A percentile compares a stretch with the other conserved stretches of the same genome.
Conservation (phyloP, 2,888 invertebrate species). For the Ennomos erosarius region DNA sequence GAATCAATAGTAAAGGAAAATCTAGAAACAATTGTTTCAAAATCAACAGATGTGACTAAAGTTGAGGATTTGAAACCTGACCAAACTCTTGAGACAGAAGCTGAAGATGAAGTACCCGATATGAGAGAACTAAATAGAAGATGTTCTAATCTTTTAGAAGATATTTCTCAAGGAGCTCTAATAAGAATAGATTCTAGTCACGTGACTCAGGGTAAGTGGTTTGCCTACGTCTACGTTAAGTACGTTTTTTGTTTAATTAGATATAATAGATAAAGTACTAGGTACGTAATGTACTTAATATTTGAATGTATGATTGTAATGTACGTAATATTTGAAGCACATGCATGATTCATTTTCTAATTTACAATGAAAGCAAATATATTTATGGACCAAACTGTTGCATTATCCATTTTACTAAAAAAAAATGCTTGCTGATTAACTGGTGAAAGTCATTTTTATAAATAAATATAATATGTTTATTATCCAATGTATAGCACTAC, state of each 20-base stretch:
- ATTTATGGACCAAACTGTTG: too few relatives aligned
- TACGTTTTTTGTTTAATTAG: neutral
- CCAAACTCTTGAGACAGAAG: conserved; percentile 28
- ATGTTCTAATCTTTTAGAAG: conserved; percentile 80
- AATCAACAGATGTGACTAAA: neutral
- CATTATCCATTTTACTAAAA: too few relatives aligned
- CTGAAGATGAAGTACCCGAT: conserved; percentile 69
- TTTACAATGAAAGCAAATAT: too few relatives aligned
- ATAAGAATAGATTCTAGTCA: conserved; percentile 80
- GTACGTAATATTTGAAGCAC: too few relatives aligned
- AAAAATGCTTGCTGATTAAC: too few relatives aligned
- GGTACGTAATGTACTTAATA: too few relatives aligned
- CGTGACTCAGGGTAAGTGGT: conserved; percentile 73
- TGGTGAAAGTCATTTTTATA: too few relatives aligned
- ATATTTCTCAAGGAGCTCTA: conserved; percentile 80
- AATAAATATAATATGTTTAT: too few relatives aligned
- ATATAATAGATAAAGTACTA: too few relatives aligned
- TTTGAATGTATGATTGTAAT: too few relatives aligned
- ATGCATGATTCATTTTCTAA: too few relatives aligned
- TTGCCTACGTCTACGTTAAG: neutral
- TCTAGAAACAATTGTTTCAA: neutral
- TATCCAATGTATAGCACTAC: too few relatives aligned
- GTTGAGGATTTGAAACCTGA: conserved; percentile 5
- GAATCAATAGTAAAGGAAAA: conserved; percentile 1
- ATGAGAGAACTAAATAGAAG: conserved; percentile 79